phyloP scores from a whole-genome alignment of 2,888 invertebrate species.

The Eupithecia inturbata region DNA sequence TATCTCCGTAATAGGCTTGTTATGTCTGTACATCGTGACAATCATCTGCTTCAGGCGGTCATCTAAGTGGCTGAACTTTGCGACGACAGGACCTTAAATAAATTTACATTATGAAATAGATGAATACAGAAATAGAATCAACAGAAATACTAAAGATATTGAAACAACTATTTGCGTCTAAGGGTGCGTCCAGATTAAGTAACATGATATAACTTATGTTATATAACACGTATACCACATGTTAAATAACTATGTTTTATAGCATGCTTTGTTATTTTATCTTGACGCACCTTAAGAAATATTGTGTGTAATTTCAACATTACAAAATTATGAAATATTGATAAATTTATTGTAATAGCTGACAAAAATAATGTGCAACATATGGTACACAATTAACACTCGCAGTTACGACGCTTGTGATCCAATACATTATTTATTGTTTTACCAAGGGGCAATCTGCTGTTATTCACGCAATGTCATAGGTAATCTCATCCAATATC shows the following conservation, averaged over 20 bases:
- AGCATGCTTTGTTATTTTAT: background rate
- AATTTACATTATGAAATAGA: background rate
- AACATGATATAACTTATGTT: background rate
- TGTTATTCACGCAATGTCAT: background rate
- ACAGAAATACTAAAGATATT: background rate
- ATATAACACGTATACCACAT: background rate
- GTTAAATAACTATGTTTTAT: background rate
- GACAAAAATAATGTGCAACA: background rate
- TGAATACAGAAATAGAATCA: background rate
- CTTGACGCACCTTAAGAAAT: background rate
- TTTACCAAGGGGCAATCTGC: background rate
- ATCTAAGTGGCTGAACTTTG: constrained; percentile 26
- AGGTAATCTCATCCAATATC: background rate
- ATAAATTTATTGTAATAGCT: background rate
- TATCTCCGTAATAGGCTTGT: constrained; percentile 31
- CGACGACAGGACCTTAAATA: constrained; percentile 7
- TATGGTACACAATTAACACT: background rate
- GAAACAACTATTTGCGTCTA: background rate
- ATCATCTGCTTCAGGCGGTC: constrained; percentile 24
- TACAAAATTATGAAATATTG: background rate
- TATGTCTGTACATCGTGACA: constrained; percentile 30
- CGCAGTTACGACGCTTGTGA: background rate
- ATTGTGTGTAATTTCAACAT: background rate
- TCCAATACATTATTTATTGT: background rate
- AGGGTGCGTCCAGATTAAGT: background rate